Evolutionary conservation across 2,113 vertebrate species (phyloP).

Genomic region (Maccullochella peelii): DNA sequence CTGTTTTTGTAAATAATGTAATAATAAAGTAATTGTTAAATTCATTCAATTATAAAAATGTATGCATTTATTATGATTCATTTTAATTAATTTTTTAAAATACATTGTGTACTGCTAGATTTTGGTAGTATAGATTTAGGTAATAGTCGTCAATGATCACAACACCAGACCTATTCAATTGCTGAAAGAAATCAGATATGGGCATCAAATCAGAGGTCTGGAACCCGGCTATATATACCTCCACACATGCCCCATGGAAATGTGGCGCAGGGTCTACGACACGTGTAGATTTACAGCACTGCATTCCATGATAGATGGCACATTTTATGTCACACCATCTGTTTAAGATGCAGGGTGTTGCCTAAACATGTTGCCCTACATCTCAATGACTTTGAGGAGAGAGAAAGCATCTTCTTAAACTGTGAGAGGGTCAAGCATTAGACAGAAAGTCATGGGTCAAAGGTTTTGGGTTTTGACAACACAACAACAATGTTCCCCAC

Average conservation of each 20-base stretch:
- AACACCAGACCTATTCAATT: not conserved
- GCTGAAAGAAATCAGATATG: not conserved
- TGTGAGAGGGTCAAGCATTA: not conserved
- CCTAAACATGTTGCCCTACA: slow-evolving; percentile 5
- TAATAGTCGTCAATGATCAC: not conserved
- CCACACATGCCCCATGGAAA: not conserved
- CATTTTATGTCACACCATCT: slow-evolving; percentile 45
- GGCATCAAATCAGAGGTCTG: slow-evolving; percentile 1
- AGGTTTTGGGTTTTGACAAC: slow-evolving; percentile 6
- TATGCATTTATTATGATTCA: too few species aligned
- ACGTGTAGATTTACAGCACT: slow-evolving; percentile 35
- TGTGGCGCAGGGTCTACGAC: not conserved
- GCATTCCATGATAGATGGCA: not conserved
- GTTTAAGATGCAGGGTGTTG: slow-evolving; percentile 16
- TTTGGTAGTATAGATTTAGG: too few species aligned
- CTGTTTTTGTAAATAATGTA: too few species aligned
- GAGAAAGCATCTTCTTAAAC: not conserved
- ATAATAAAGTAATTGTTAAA: too few species aligned
- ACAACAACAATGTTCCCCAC: not conserved
- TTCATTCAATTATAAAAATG: too few species aligned
- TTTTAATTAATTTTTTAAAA: too few species aligned
- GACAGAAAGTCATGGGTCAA: slow-evolving; percentile 4
- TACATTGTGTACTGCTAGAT: too few species aligned
- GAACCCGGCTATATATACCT: not conserved
- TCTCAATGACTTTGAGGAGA: slow-evolving; percentile 14